Base-by-base conservation (phyloP, 1,140 invertebrate genomes). In the Magallana angulata region DNA sequence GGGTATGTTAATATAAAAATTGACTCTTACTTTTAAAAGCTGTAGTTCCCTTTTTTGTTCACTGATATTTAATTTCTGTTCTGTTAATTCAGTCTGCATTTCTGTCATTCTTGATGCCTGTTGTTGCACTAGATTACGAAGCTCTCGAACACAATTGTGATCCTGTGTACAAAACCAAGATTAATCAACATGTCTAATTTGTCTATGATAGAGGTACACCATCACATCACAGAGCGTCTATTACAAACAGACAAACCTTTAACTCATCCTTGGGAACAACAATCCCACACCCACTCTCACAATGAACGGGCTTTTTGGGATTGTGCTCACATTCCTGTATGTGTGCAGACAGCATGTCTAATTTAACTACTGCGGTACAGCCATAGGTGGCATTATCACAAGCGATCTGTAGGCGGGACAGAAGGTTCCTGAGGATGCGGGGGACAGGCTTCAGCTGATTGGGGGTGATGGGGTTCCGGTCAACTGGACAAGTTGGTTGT, bases 221-320 rank as follows among this genome's bases (percentile, higher is more conserved):
- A 48, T 48, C 36, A 48, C 36, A 48, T 48, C 36, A 5, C 36
- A 48, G 36, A 48, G 36, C 36, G 5, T 48, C 36, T 48, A 48
- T 48, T 48, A 48, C 36, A 4, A 48, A 48, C 36, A 48, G 12
- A 36, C 68, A 76, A 90, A 96, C 96, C 94, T 97, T 97, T 0
- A 99, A 94, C 94, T 99, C 98, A 95, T 99, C 98, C 95, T 98
- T 99, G 48, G 98, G 98, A 92, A 99, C 97, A 84, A 98, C 97
- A 36, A 98, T 95, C 64, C 98, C 98, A 94, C 98, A 99, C 7
- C 98, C 98, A 92, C 97, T 97, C 91, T 98, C 98, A 95, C 98
- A 99, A 48, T 97, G 96, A 89, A 98, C 97, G 18, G 98, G 98
- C 93, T 98, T 96, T 94, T 99, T 99, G 6, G 98, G 98, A 95